phyloP scores from a whole-genome alignment of 1,140 invertebrate genomes.

The Cotesia chilonis region DNA sequence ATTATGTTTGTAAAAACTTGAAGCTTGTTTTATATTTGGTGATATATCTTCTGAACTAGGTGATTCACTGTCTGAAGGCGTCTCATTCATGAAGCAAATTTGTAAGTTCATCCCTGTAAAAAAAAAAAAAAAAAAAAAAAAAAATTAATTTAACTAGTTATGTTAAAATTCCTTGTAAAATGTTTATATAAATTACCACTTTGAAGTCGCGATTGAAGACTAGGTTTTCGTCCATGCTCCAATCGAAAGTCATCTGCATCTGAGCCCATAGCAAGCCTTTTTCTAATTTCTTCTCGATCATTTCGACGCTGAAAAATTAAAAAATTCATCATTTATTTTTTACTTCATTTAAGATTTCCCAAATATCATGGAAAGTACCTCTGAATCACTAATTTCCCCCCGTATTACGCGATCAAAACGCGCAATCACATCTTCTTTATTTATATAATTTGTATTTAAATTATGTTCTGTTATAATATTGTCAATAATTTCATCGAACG shows the following conservation, averaged over 20 bases:
- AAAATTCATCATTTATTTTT: slow-evolving; percentile 19
- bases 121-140: slow-evolving; percentile 51
- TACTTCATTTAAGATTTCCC: neutral
- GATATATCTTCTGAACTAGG: slow-evolving; percentile 73
- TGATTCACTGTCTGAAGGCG: slow-evolving; percentile 83
- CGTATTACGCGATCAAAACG: slow-evolving; percentile 56
- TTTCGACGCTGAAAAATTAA: slow-evolving; percentile 77
- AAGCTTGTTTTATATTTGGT: slow-evolving; percentile 41
- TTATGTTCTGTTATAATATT: slow-evolving; percentile 47
- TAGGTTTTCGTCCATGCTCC: slow-evolving; percentile 80
- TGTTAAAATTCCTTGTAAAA: neutral
- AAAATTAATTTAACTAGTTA: slow-evolving; percentile 22
- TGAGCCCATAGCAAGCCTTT: slow-evolving; percentile 85
- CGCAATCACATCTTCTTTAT: slow-evolving; percentile 56
- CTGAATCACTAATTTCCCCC: slow-evolving; percentile 48
- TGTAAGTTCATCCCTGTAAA: slow-evolving; percentile 87
- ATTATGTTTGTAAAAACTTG: slow-evolving; percentile 40
- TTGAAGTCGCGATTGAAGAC: slow-evolving; percentile 85
- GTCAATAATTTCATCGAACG: slow-evolving; percentile 48
- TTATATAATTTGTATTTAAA: slow-evolving; percentile 49
- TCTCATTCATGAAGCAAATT: slow-evolving; percentile 96
- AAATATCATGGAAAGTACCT: neutral
- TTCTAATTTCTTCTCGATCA: slow-evolving; percentile 91
- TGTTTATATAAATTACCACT: slow-evolving; percentile 70
- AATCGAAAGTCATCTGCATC: slow-evolving; percentile 77